Conservation (phyloP, 2,888 invertebrate species). For the Diadegma fenestrale region DNA sequence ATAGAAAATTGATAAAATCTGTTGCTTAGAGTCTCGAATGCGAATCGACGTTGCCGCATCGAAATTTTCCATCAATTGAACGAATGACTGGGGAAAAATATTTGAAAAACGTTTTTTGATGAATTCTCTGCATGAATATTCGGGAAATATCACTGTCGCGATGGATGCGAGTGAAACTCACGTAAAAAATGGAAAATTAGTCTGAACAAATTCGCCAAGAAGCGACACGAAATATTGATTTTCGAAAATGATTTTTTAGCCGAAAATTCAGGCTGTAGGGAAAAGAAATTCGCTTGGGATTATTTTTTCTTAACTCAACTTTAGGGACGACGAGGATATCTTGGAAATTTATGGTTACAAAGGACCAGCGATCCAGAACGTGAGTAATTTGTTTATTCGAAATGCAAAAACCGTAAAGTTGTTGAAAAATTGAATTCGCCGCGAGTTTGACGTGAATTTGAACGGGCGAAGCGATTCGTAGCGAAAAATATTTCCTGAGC, state of each 20-base stretch:
- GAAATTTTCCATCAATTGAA: not conserved
- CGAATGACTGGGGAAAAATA: not conserved
- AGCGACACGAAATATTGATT: not conserved
- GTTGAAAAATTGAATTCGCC: not conserved
- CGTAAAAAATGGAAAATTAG: not conserved
- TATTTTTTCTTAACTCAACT: constrained; percentile 30
- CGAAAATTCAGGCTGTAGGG: not conserved
- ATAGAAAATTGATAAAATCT: not conserved
- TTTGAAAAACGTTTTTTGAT: not conserved
- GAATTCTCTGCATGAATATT: not conserved
- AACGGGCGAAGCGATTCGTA: not conserved
- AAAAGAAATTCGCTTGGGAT: not conserved
- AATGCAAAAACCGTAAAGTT: not conserved
- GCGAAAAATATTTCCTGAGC: constrained; percentile 8
- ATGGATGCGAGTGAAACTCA: not conserved
- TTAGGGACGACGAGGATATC: constrained; percentile 70
- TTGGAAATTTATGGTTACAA: constrained; percentile 77
- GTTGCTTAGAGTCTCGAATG: not conserved
- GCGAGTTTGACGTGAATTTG: not conserved
- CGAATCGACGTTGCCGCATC: not conserved
- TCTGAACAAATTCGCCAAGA: not conserved
- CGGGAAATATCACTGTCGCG: not conserved
- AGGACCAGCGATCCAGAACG: constrained; percentile 69
- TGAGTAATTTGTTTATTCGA: constrained; percentile 69
- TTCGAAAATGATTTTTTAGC: not conserved